phyloP scores from a whole-genome alignment of 1,140 invertebrate species.

The Coelopa frigida region DNA sequence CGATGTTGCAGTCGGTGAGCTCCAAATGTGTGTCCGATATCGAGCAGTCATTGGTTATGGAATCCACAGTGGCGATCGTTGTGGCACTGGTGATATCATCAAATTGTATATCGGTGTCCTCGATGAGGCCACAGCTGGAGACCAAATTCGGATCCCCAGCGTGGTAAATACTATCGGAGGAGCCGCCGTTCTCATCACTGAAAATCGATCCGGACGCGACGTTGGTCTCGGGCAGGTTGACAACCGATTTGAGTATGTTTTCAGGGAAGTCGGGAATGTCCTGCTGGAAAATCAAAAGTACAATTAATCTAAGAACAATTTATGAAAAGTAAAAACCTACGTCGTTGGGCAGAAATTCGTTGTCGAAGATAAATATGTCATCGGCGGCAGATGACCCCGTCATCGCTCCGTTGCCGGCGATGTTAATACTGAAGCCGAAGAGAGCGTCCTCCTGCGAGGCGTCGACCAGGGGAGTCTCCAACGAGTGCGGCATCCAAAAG shows the following conservation, averaged over 20 bases:
- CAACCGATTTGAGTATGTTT: conserved; percentile 6
- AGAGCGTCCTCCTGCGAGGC: conserved; percentile 10
- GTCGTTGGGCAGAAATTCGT: conserved; percentile 25
- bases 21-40: conserved; percentile 23
- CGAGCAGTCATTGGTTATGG: background rate
- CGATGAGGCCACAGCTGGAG: conserved; percentile 28
- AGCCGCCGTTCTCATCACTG: no score
- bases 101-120: conserved; percentile 14
- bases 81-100: background rate
- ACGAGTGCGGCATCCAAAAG: conserved; percentile 31
- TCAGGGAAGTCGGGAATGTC: conserved; percentile 14
- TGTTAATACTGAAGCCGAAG: conserved; percentile 21
- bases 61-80: background rate
- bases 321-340: conserved; percentile 16
- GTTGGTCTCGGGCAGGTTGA: background rate
- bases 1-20: conserved; percentile 33
- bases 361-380: conserved; percentile 34
- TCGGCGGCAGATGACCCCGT: conserved; percentile 21
- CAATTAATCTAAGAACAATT: background rate
- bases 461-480: conserved; percentile 30
- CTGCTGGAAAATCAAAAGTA: conserved; percentile 3
- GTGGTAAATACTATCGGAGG: conserved; percentile 11
- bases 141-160: conserved; percentile 32
- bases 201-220: no score
- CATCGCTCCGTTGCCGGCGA: conserved; percentile 3